Evolutionary conservation across 1,140 invertebrate species (phyloP), one percentile per base, ranked within the genome.

Genomic region (Lepidurus apus): DNA sequence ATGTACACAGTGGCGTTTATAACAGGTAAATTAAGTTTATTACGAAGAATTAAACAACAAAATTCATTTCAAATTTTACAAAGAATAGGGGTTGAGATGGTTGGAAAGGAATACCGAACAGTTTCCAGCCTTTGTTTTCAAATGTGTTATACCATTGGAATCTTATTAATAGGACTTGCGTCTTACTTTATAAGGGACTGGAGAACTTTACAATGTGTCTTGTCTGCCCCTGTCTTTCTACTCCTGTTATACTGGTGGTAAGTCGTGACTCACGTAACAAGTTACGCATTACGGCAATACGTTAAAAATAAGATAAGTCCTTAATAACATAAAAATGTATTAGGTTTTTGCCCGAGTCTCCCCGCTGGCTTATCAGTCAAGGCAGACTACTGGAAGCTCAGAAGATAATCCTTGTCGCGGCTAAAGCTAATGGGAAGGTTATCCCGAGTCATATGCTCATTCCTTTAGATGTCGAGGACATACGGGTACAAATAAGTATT

Each of bases 301-400:
- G 1, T 65, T 65, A 9, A 65, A 65, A 13, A n/a, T 65, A 11
- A 0, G 13, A n/a, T 65, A 65, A 65, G 26, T 5, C 11, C 1
- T 65, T 21, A 65, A 65, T 11, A 13, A 65, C n/a, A 65, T 65
- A n/a, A 7, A 5, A n/a, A 1, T 3, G 17, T n/a, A 65, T 1
- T 74, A 87, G 90, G 79, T 91, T 93, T 79, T 86, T 95, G 86
- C 92, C 94, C 74, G 93, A 95, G 86, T 95, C 93, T 34, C 93
- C 93, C 1, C 85, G 93, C 81, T 95, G 94, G 94, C 86, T 95
- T 4, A 82, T 95, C 53, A 92, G 93, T 80, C 91, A 91, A 84
- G 92, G 93, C 9, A 88, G 90, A 75, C 86, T 94, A 11, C 90
- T 92, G 80, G 92, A 95, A 86, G 94, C 93, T 0, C 90, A 92